Evolutionary conservation across 23 tunicate species (phyloP).

Genomic region (Ciona savignyi): DNA sequence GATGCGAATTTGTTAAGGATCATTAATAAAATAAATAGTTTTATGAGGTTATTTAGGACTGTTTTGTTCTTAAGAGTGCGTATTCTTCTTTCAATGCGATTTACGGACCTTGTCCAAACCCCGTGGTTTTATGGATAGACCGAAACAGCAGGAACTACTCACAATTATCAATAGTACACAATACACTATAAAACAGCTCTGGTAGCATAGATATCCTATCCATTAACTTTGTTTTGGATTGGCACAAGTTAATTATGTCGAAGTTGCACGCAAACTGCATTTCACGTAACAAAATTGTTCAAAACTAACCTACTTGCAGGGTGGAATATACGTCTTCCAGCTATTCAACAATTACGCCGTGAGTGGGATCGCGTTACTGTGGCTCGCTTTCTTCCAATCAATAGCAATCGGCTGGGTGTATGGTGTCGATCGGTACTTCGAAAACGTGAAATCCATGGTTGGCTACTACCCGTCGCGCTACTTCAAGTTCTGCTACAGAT

Average conservation of each 20-base stretch:
- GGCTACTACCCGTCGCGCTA: constrained; percentile 71
- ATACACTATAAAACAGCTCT: too few species aligned
- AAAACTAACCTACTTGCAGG: too few species aligned
- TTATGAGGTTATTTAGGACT: too few species aligned
- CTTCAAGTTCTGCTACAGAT: constrained; percentile 73
- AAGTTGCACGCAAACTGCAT: neutral
- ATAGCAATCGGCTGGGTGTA: constrained; percentile 91
- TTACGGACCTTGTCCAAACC: too few species aligned
- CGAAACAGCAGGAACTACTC: too few species aligned
- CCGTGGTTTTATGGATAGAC: too few species aligned
- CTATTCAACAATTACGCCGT: constrained; percentile 82
- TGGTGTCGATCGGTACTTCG: constrained; percentile 73
- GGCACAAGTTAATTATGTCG: neutral
- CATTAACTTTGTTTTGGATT: neutral
- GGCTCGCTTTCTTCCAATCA: constrained; percentile 65
- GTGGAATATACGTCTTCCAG: constrained; percentile 89
- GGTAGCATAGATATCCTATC: neutral
- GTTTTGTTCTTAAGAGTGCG: too few species aligned
- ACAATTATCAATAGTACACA: too few species aligned
- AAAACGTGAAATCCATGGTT: constrained; percentile 58
- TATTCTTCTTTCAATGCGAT: too few species aligned
- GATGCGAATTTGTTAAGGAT: too few species aligned
- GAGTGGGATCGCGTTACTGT: constrained; percentile 80
- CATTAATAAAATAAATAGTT: too few species aligned
- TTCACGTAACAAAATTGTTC: neutral